These are phyloP conservation scores for Myotis yumanensis DNA, from an alignment of 2,113 vertebrate genomes.

Conservation along the genomic window DNA sequence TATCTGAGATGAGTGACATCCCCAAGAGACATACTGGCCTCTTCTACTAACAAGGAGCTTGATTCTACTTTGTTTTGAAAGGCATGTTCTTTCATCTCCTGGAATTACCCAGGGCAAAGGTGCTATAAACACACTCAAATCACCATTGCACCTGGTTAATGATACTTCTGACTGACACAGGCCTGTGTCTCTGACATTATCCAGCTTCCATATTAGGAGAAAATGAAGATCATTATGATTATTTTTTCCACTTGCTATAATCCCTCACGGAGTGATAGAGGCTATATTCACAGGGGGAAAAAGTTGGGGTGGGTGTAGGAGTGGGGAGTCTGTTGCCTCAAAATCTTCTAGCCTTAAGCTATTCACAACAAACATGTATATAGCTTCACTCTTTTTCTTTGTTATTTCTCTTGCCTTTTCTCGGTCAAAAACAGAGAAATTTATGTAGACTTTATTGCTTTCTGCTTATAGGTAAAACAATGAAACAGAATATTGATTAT, in stretches of 20 bases:
- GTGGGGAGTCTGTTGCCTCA: background rate
- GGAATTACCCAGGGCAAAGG: background rate
- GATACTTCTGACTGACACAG: background rate
- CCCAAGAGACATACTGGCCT: background rate
- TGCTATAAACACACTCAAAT: conserved; percentile 31
- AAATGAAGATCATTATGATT: conserved; percentile 17
- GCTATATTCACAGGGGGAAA: background rate
- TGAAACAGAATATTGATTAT: background rate
- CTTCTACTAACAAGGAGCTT: conserved; percentile 60
- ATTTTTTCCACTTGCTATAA: background rate
- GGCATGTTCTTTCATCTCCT: conserved; percentile 37
- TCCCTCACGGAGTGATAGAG: background rate
- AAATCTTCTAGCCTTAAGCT: background rate
- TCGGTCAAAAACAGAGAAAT: background rate
- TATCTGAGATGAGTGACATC: conserved; percentile 16
- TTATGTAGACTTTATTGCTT: background rate
- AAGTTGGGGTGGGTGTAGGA: accelerated
- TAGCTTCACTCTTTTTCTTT: background rate
- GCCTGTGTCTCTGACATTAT: background rate
- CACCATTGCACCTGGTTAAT: background rate
- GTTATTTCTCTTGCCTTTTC: background rate
- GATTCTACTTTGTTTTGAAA: conserved; percentile 48
- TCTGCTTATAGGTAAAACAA: background rate
- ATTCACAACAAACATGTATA: background rate
- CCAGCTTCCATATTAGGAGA: background rate